Evolutionary conservation across 2,113 vertebrate species (phyloP).

Genomic region (Addax nasomaculatus): DNA sequence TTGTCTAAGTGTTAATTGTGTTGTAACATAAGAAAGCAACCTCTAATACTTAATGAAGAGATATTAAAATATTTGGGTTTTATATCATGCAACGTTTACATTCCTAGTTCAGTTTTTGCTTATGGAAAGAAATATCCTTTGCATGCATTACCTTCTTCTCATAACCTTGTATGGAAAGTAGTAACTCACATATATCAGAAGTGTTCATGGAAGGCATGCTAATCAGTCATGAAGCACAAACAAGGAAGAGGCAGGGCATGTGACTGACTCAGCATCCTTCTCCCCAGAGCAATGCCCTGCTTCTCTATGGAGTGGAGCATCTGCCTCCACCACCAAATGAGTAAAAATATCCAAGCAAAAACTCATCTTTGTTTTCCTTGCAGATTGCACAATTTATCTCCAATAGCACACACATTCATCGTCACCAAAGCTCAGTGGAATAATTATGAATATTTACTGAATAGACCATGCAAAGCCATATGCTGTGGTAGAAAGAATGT

Average conservation of each 20-base stretch:
- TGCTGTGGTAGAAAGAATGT: conserved; percentile 54
- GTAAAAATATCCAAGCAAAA: conserved; percentile 39
- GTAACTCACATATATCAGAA: neutral
- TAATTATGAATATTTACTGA: conserved; percentile 62
- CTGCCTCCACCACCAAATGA: conserved; percentile 34
- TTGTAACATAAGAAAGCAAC: neutral
- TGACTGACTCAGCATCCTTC: neutral
- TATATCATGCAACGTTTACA: neutral
- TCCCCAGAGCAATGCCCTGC: neutral
- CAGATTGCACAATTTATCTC: conserved; percentile 65
- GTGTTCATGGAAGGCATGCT: neutral
- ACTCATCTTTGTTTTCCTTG: conserved; percentile 48
- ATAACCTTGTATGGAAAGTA: neutral
- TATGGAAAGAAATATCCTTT: neutral
- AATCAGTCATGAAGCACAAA: neutral
- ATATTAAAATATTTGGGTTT: conserved; percentile 38
- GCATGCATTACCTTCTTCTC: conserved; percentile 13
- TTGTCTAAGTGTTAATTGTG: neutral
- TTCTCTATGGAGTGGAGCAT: neutral
- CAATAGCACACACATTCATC: conserved; percentile 58
- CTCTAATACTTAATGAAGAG: conserved; percentile 8
- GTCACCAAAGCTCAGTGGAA: conserved; percentile 45
- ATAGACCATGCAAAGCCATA: conserved; percentile 62
- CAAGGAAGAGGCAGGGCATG: neutral
- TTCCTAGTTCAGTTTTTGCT: neutral